A percentile compares a stretch with the other conserved stretches of the same genome.
phyloP scores from a whole-genome alignment of 1,140 invertebrate species.

The Halictus rubicundus region DNA sequence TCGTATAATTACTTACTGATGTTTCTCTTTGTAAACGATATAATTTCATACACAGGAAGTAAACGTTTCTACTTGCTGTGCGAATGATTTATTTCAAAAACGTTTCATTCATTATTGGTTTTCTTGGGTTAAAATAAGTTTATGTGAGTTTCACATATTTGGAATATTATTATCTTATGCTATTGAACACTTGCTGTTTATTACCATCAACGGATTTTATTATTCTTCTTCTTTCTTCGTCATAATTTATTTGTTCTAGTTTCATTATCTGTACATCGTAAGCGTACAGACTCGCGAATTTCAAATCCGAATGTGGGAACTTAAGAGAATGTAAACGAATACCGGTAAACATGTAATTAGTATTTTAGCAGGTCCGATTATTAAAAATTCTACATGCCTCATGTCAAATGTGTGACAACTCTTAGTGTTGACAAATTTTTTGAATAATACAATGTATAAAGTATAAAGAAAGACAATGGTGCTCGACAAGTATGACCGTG shows the following conservation, averaged over 20 bases:
- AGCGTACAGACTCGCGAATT: neutral
- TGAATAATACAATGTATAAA: constrained; percentile 13
- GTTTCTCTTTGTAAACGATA: neutral
- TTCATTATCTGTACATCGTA: neutral
- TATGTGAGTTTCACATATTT: neutral
- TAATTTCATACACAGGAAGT: neutral
- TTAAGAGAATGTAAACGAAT: constrained; percentile 15
- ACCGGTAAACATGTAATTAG: constrained; percentile 8
- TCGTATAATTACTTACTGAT: neutral
- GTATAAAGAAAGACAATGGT: constrained; percentile 35
- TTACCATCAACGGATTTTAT: neutral
- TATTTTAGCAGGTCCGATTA: neutral
- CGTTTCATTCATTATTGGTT: neutral
- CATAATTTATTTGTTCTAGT: neutral
- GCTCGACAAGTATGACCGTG: constrained; percentile 66
- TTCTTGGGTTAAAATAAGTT: neutral
- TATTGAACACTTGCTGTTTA: neutral
- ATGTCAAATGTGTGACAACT: constrained; percentile 22
- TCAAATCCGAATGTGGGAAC: constrained; percentile 44
- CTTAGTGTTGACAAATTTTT: constrained; percentile 29
- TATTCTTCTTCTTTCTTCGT: too few relatives aligned
- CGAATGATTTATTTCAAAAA: neutral
- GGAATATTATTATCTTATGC: neutral
- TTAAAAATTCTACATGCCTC: constrained; percentile 26
- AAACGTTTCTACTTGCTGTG: neutral